phyloP scores from a whole-genome alignment of 2,113 vertebrate species.

The Ancistrus triradiatus region DNA sequence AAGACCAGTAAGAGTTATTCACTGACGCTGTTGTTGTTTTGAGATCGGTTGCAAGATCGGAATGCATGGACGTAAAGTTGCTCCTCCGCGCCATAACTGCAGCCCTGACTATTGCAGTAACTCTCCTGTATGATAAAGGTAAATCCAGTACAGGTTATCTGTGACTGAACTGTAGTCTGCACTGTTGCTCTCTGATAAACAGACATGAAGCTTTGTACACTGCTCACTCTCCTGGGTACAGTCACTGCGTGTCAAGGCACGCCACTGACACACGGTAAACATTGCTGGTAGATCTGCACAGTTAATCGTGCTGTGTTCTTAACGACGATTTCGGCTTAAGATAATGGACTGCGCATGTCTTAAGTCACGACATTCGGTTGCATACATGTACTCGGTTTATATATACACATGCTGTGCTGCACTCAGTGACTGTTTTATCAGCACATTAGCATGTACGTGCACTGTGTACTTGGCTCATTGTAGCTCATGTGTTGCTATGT shows the following conservation, averaged over 20 bases:
- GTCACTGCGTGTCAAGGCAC: not conserved
- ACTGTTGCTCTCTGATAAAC: too few species aligned
- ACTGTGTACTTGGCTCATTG: too few species aligned
- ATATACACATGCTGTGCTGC: too few species aligned
- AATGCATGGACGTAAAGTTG: conserved; percentile 52
- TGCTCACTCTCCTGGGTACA: not conserved
- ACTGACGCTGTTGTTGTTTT: conserved; percentile 22
- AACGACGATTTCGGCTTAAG: too few species aligned
- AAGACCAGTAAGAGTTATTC: conserved; percentile 28
- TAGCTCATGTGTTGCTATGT: too few species aligned
- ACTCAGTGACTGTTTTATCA: too few species aligned
- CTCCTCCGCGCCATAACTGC: conserved; percentile 52
- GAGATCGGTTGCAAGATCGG: not conserved
- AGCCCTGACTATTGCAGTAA: conserved; percentile 53
- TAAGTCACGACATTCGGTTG: too few species aligned
- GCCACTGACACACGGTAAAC: not conserved
- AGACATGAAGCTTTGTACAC: too few species aligned
- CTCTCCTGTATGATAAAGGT: conserved; percentile 63
- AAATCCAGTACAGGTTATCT: conserved; percentile 33
- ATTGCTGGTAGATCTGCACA: not conserved
- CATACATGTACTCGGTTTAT: too few species aligned
- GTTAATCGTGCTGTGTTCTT: too few species aligned
- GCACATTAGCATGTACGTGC: too few species aligned
- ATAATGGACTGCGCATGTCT: too few species aligned
- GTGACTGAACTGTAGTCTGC: not conserved